These are phyloP conservation scores for Oxygymnocypris stewartii DNA, from an alignment of 2,113 vertebrate genomes.

Conservation along the genomic window DNA sequence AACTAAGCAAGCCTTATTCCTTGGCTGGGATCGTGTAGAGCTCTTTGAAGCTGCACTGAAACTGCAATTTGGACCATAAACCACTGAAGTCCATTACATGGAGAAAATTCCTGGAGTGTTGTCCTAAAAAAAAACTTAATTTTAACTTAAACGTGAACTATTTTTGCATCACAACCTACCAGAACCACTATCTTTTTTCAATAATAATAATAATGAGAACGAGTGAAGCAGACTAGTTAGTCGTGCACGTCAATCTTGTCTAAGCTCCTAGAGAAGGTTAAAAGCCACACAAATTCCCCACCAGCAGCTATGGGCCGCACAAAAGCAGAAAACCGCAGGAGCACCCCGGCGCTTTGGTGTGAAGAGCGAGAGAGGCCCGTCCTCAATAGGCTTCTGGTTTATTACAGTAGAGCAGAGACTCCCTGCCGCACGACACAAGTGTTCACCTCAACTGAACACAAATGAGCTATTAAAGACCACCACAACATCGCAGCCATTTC, in stretches of 20 bases:
- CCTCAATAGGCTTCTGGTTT: slow-evolving; percentile 53
- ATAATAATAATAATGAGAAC: background rate
- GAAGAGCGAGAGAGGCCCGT: background rate
- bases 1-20: no score
- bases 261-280: slow-evolving; percentile 66
- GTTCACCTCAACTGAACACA: slow-evolving; percentile 53
- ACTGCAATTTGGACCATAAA: no score
- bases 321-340: slow-evolving; percentile 68
- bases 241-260: slow-evolving; percentile 4
- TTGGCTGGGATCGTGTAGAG: no score
- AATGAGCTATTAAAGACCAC: slow-evolving; percentile 52
- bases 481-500: slow-evolving; percentile 31
- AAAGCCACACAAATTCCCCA: slow-evolving; percentile 74
- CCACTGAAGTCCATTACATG: no score
- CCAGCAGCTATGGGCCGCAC: slow-evolving; percentile 65
- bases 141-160: no score
- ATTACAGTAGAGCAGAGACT: slow-evolving; percentile 50
- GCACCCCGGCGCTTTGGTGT: slow-evolving; percentile 39
- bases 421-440: slow-evolving; percentile 34
- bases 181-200: background rate
- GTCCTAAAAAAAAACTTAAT: no score
- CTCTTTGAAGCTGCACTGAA: no score
- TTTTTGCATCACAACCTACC: background rate
- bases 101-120: no score
- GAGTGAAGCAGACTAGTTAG: slow-evolving; percentile 32